Conservation (phyloP, 2,888 invertebrate species). For the Amphimallon solstitiale region DNA sequence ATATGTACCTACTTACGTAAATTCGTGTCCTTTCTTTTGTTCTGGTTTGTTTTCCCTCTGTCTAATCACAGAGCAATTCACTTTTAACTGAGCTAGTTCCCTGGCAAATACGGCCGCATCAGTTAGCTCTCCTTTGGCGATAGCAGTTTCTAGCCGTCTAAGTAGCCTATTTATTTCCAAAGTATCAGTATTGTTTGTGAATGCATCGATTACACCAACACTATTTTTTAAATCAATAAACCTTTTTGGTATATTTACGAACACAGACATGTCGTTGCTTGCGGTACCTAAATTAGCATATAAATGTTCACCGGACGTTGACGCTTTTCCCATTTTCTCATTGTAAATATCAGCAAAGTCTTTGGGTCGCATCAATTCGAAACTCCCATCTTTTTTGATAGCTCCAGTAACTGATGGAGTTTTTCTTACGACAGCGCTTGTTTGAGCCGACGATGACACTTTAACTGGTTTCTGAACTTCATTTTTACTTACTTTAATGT, state of each 20-base stretch:
- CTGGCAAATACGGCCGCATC: slow-evolving; percentile 80
- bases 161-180: slow-evolving; percentile 72
- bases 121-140: slow-evolving; percentile 79
- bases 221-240: slow-evolving; percentile 54
- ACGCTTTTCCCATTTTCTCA: slow-evolving; percentile 52
- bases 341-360: slow-evolving; percentile 68
- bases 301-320: slow-evolving; percentile 53
- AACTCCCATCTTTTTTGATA: slow-evolving; percentile 54
- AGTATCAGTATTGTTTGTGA: slow-evolving; percentile 65
- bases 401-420: slow-evolving; percentile 53
- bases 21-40: slow-evolving; percentile 37
- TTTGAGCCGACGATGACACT: slow-evolving; percentile 70
- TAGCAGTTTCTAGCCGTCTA: slow-evolving; percentile 79
- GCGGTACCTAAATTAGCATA: slow-evolving; percentile 63
- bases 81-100: slow-evolving; percentile 79
- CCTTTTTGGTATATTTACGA: slow-evolving; percentile 60
- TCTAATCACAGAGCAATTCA: slow-evolving; percentile 77
- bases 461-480: slow-evolving; percentile 62
- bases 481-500: slow-evolving; percentile 61
- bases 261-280: slow-evolving; percentile 55
- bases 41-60: slow-evolving; percentile 54
- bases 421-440: slow-evolving; percentile 65
- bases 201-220: slow-evolving; percentile 29
- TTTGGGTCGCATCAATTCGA: slow-evolving; percentile 67
- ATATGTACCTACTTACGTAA: slow-evolving; percentile 48